Evolutionary conservation across 2,797 vertebrate species (phyloP), one percentile per base, ranked within the genome.

Genomic region (Danio tinwini): DNA sequence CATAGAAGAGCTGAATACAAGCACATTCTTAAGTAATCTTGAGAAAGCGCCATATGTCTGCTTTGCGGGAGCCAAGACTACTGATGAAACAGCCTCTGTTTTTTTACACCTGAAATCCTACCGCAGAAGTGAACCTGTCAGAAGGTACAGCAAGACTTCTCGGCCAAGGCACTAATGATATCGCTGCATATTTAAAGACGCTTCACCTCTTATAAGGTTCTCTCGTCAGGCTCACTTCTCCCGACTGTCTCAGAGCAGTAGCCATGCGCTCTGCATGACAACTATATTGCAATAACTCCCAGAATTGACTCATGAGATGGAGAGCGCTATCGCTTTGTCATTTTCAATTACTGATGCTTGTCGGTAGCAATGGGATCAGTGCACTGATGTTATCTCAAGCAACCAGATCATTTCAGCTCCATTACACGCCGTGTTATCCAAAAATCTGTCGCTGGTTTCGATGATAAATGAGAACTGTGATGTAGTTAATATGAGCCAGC

Each of bases 301-400:
- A 40, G 61, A 55, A 64, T 76, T 59, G 39, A 83, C 82, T 71
- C 55, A 76, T 72, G 29, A 59, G 81, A 81, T 29, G 45, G 64
- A 59, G 61, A 50, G 70, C 65, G 52, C 75, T 55, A 68, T 75
- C 74, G 40, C 78, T 84, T 81, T 82, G 78, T 82, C 82, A 67
- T 82, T 86, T 86, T 84, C 85, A 84, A 86, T 86, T 82, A 86
- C 78, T 49, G 85, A 76, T 61, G 70, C 77, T 81, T 84, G 82
- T 78, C 85, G 75, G 81, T 81, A 67, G 53, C 80, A 84, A 84
- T 84, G 82, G 70, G 72, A 82, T 84, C 80, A 68, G 61, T 39
- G 78, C 65, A 68, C 82, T 82, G 84, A 85, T 86, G 81, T 82
- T 83, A 84, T 84, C 83, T 84, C 75, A 74, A 78, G 74, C 73